Evolutionary conservation across 2,888 invertebrate genomes (phyloP), one percentile per base, ranked within the genome.

Genomic region (Eupsilia transversa): DNA sequence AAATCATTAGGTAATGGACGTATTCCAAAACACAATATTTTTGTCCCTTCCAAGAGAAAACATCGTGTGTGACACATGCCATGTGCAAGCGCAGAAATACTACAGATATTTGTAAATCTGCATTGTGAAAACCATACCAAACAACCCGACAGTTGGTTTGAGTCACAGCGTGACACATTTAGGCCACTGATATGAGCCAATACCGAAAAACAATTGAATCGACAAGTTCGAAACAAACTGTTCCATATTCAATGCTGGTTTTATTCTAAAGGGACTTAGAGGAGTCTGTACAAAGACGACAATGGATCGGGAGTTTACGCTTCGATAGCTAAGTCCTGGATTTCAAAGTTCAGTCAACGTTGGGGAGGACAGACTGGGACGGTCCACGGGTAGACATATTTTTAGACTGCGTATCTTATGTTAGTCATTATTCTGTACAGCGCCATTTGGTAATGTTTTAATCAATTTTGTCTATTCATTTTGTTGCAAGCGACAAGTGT

Each of bases 91-190:
- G 72, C 73, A 76, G 57, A 81, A 82, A 75, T 80, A 80, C 67
- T 76, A 80, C 74, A 81, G 70, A 79, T 86, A 79, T 82, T 83
- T 85, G 82, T 82, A 86, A 87, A 74, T 79, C 72, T 84, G 73
- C 73, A 72, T 79, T 83, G 77, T 89, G 82, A 89, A 91, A 88
- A 89, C 86, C 89, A 81, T 86, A 87, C 75, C 74, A 87, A 82
- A 89, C 91, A 90, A 91, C 87, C 91, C 89, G 87, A 85, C 87
- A 81, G 82, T 70, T 43, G 73, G 77, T 74, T 84, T 94, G 93
- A 94, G 78, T 94, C 94, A 94, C 85, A 80, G 79, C 73, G 83
- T 94, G 94, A 94, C 94, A 94, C 94, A 94, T 94, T 94, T 93
- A 90, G 94, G 93, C 70, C 94, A 92, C 86, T 86, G 92, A 92